Conservation (phyloP, 2,888 invertebrate genomes). For the Apamea sordens region DNA sequence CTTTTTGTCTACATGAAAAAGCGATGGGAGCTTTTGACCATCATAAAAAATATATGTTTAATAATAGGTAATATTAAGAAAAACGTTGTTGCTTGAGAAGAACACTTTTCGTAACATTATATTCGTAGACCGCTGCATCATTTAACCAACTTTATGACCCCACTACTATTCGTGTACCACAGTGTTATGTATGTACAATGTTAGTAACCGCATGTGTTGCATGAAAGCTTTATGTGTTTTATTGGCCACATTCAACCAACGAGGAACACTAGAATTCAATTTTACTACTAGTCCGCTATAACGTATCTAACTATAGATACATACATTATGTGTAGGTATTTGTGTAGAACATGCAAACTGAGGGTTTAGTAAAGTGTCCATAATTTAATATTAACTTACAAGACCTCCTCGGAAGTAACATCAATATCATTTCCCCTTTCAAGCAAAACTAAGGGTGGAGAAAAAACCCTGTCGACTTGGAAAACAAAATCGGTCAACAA, state of each 20-base stretch:
- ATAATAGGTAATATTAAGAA: slow-evolving; percentile 1
- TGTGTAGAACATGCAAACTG: neutral
- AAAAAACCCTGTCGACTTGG: slow-evolving; percentile 36
- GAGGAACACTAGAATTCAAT: slow-evolving; percentile 43
- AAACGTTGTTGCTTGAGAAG: neutral
- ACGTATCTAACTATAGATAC: neutral
- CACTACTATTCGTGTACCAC: slow-evolving; percentile 61
- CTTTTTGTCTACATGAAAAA: neutral
- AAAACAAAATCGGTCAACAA: slow-evolving; percentile 53
- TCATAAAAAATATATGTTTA: neutral
- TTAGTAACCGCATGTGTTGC: slow-evolving; percentile 50
- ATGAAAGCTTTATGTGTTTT: slow-evolving; percentile 61
- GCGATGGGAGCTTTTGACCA: neutral
- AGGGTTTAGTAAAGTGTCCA: slow-evolving; percentile 6
- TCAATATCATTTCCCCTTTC: slow-evolving; percentile 30
- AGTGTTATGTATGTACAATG: slow-evolving; percentile 62
- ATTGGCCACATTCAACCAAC: slow-evolving; percentile 49
- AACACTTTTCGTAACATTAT: slow-evolving; percentile 5
- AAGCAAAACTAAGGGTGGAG: slow-evolving; percentile 17
- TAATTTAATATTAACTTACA: slow-evolving; percentile 41
- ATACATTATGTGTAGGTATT: neutral
- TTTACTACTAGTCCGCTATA: slow-evolving; percentile 23
- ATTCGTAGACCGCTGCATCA: slow-evolving; percentile 27
- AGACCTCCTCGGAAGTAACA: slow-evolving; percentile 36
- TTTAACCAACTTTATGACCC: slow-evolving; percentile 62